Conservation (phyloP, 2,113 vertebrate genomes). For the Oncorhynchus gorbuscha region DNA sequence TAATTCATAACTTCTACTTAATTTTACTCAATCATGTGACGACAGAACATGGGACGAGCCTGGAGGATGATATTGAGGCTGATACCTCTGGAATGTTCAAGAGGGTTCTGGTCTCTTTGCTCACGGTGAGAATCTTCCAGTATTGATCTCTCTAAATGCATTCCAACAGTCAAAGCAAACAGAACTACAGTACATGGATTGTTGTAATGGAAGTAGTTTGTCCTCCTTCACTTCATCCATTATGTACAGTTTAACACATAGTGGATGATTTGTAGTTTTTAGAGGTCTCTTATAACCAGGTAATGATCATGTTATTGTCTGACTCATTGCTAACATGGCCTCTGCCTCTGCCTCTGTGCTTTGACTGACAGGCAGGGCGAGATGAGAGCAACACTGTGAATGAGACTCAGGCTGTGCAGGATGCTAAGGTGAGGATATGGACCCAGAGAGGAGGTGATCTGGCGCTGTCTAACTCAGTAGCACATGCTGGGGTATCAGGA, state of each 20-base stretch:
- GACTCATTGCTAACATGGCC: not conserved
- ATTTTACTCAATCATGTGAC: slow-evolving; percentile 10
- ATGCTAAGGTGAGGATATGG: slow-evolving; percentile 80
- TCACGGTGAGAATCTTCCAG: slow-evolving; percentile 73
- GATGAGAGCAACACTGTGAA: slow-evolving; percentile 80
- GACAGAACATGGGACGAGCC: slow-evolving; percentile 76
- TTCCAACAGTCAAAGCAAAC: not conserved
- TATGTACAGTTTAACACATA: not conserved
- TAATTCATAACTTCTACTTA: not conserved
- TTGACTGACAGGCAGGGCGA: slow-evolving; percentile 80
- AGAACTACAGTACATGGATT: not conserved
- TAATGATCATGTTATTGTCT: not conserved
- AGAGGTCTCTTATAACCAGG: not conserved
- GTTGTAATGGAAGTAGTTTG: not conserved
- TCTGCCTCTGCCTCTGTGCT: not conserved
- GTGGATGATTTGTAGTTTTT: not conserved
- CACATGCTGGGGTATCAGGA: no score
- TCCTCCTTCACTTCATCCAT: not conserved
- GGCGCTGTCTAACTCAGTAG: not conserved
- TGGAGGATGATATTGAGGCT: slow-evolving; percentile 85
- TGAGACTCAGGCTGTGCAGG: slow-evolving; percentile 74
- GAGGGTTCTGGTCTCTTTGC: slow-evolving; percentile 89
- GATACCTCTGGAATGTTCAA: slow-evolving; percentile 92
- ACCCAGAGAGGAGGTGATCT: not conserved
- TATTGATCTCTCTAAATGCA: not conserved